Percentiles rank a stretch among this genome's conserved stretches.
phyloP scores from a whole-genome alignment of 2,888 invertebrate genomes.

The Epistrophe grossulariae region DNA sequence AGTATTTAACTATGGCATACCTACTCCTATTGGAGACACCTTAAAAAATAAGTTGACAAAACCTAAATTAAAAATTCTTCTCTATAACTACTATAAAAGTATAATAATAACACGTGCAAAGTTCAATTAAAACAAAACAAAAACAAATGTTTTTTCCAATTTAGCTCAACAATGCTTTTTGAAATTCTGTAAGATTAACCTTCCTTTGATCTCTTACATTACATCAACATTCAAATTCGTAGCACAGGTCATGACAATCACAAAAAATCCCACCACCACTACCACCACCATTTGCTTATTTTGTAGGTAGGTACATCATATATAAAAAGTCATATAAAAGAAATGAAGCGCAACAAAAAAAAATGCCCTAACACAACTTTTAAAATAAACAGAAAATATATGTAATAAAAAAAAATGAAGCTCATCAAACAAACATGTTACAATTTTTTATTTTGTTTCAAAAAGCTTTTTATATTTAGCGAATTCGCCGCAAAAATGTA shows the following conservation, averaged over 20 bases:
- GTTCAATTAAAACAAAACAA: neutral
- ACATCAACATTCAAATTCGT: slow-evolving; percentile 63
- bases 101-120: neutral
- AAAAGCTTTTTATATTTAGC: neutral
- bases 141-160: neutral
- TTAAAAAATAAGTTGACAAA: neutral
- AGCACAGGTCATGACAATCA: slow-evolving; percentile 67
- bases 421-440: slow-evolving; percentile 6
- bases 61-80: neutral
- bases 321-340: neutral
- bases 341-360: slow-evolving; percentile 37
- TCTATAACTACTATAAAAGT: neutral
- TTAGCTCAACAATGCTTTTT: slow-evolving; percentile 12
- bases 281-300: neutral
- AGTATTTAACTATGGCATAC: neutral
- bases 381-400: slow-evolving; percentile 10
- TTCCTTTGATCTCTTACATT: slow-evolving; percentile 49
- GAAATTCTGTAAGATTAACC: slow-evolving; percentile 44
- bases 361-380: slow-evolving; percentile 15
- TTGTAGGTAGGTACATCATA: neutral
- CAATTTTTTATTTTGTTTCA: neutral
- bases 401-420: neutral
- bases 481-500: slow-evolving; percentile 12
- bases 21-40: neutral
- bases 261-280: neutral